These are phyloP conservation scores for Sciurus carolinensis DNA, from an alignment of 2,797 vertebrate genomes.

Conservation along the genomic window DNA sequence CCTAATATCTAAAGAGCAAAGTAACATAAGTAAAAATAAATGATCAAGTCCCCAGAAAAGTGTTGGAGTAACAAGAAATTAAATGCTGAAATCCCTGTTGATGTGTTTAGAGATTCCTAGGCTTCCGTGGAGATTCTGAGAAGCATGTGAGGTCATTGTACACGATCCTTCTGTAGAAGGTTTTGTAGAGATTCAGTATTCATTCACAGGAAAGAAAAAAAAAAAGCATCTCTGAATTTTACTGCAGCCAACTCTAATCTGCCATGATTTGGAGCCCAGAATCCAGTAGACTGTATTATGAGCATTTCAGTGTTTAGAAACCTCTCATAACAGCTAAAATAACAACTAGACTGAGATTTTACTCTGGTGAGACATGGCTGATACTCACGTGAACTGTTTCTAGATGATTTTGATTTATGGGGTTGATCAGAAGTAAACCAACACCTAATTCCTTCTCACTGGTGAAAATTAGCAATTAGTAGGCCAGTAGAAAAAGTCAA, in stretches of 20 bases:
- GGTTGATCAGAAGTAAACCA: conserved; percentile 17
- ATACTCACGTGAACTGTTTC: not conserved
- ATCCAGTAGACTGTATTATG: not conserved
- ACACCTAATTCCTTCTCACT: conserved; percentile 66
- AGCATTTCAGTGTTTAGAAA: conserved; percentile 23
- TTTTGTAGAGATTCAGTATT: conserved; percentile 40
- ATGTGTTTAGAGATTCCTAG: not conserved
- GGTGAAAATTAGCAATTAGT: conserved; percentile 70
- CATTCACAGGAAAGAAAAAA: not conserved
- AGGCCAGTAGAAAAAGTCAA: not conserved
- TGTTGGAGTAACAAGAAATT: conserved; percentile 53
- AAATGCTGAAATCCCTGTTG: not conserved
- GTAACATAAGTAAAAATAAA: not conserved
- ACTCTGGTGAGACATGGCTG: not conserved
- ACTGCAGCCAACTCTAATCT: not conserved
- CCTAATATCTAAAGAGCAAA: conserved; percentile 37
- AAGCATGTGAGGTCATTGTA: not conserved
- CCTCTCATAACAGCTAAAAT: not conserved
- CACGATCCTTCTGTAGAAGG: not conserved
- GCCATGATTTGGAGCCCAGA: conserved; percentile 41
- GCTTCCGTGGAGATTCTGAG: conserved; percentile 65
- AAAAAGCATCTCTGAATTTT: not conserved
- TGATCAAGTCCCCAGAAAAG: not conserved
- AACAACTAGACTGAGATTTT: not conserved
- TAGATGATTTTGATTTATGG: conserved; percentile 59